Base-by-base conservation (phyloP, 2,888 invertebrate species). In the Hemistola chrysoprasaria region DNA sequence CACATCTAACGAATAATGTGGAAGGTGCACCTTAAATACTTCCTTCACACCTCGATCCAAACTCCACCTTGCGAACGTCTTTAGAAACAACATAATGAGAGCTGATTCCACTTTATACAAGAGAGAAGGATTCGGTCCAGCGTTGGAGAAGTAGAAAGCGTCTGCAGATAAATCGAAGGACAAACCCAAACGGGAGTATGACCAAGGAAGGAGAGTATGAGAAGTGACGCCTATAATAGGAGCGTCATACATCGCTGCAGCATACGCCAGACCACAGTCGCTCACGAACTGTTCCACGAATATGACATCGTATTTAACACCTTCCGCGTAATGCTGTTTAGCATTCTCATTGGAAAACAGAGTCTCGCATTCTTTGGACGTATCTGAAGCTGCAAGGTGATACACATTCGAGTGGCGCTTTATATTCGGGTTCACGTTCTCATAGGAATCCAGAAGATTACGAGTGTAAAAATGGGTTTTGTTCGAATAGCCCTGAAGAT, bases 161-260 rank as follows among this genome's bases (percentile, higher is more conserved):
- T 91, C 79, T 23, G 88, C 82, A 0, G 86, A 67, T 1, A 88
- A 78, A 52, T 90, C 76, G 38, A 80, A 81, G 0, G 90, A 83
- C 9, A 85, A 67, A 1, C 85, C 91, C 28, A 91, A 63, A 39
- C 84, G 72, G 2, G 72, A 58, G 40, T 82, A 77, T 3, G 78
- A 65, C 84, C 89, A 90, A 0, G 90, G 87, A 55, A 90, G 59
- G 40, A 90, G 43, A 0, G 76, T 74, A 44, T 88, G 88, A 0
- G 91, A 90, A n/a, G 84, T 83, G 35, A 91, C 65, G 0, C 90
- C 90, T 34, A 92, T 87, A 31, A 90, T 77, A 1, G 91, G 91
- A 0, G 81, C 79, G 24, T 79, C 72, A 36, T 65, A 75, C 36
- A 79, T 51, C 20, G 68, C 71, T 22, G 71, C 66, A 0, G 79